phyloP scores from a whole-genome alignment of 2,888 invertebrate genomes.

The Entomobrya proxima region DNA sequence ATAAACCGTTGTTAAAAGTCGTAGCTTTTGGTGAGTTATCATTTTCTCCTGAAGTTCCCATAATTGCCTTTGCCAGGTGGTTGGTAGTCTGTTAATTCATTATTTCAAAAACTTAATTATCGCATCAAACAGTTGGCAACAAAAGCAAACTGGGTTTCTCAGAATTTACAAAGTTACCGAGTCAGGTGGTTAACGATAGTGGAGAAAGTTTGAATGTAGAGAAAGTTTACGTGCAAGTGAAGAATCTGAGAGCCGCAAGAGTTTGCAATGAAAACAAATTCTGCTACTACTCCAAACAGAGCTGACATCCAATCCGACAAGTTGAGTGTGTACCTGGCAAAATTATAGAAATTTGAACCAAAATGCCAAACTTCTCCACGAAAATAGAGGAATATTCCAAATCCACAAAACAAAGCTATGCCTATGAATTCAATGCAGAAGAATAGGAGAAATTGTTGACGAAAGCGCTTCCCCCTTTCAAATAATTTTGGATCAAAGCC shows the following conservation, averaged over 20 bases:
- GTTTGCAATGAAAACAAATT: background rate
- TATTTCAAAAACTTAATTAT: too few relatives aligned
- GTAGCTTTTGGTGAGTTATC: background rate
- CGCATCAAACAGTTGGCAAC: too few relatives aligned
- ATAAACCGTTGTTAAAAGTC: background rate
- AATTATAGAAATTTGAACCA: background rate
- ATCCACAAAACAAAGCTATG: background rate
- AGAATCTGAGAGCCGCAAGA: background rate
- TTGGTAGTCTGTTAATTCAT: background rate
- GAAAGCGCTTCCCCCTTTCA: background rate
- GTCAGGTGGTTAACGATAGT: background rate
- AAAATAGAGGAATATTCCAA: background rate
- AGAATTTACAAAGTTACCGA: too few relatives aligned
- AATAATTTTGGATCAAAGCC: background rate
- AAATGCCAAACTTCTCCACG: background rate
- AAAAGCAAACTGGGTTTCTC: too few relatives aligned
- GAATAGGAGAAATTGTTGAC: background rate
- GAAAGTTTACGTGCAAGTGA: background rate
- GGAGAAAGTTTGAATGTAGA: background rate
- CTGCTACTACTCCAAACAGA: background rate
- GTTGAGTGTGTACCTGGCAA: background rate
- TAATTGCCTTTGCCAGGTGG: background rate
- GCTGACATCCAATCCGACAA: conserved; percentile 9
- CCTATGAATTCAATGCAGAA: background rate
- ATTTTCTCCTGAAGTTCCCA: background rate